Evolutionary conservation across 2,113 vertebrate genomes (phyloP).

Genomic region (Picathartes gymnocephalus): DNA sequence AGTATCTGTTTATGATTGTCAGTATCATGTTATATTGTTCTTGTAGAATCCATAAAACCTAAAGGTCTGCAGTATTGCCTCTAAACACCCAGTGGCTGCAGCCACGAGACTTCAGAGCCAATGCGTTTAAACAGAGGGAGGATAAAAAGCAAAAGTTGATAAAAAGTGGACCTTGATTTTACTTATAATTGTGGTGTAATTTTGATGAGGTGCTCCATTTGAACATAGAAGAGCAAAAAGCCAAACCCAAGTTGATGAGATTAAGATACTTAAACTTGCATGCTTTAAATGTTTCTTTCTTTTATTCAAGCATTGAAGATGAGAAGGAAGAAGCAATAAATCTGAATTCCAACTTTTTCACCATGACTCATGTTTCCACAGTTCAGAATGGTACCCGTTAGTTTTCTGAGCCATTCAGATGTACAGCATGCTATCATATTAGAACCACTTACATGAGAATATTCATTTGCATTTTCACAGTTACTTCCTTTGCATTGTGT

Average conservation of each 20-base stretch:
- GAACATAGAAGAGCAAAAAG: slow-evolving; percentile 14
- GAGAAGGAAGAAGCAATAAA: slow-evolving; percentile 3
- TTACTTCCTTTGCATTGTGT: slow-evolving; percentile 20
- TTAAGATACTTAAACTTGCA: background rate
- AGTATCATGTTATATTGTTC: slow-evolving; percentile 71
- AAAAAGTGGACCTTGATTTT: slow-evolving; percentile 45
- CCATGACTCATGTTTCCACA: background rate
- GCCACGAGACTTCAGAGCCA: background rate
- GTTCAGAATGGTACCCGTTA: background rate
- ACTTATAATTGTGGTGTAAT: slow-evolving; percentile 26
- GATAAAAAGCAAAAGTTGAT: background rate
- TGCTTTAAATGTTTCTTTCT: background rate
- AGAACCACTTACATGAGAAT: background rate
- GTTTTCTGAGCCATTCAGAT: background rate
- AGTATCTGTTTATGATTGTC: slow-evolving; percentile 75
- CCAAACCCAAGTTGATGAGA: background rate
- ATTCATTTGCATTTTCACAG: slow-evolving; percentile 39
- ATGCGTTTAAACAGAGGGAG: background rate
- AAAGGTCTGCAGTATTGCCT: slow-evolving; percentile 57
- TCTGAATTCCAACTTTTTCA: background rate
- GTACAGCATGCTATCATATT: background rate
- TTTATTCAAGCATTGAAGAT: background rate
- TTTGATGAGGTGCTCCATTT: slow-evolving; percentile 51
- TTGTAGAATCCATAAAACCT: slow-evolving; percentile 74
- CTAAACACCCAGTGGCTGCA: slow-evolving; percentile 20